Base-by-base conservation (phyloP, 2,113 vertebrate species). In the Chrysochloris asiatica region DNA sequence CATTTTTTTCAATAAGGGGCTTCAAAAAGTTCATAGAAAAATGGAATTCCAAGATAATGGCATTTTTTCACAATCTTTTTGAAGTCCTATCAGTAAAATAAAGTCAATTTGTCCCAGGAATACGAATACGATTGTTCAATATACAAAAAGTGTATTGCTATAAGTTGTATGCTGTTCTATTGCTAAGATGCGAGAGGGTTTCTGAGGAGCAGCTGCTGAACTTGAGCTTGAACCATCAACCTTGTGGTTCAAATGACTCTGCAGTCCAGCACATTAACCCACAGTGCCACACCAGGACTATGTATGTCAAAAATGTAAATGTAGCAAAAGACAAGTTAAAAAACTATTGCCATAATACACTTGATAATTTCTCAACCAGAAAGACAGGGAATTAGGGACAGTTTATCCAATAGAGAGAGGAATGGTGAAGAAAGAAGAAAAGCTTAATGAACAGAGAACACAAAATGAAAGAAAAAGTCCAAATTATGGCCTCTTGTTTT, bases 321-420 rank as follows among this genome's bases (percentile, higher is more conserved):
- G n/a, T 26, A 9, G 21, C 77, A 2, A 14, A 59, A 83, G 48
- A 61, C 12, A 22, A 11, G 17, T 12, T 41, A 43, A 3, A 21
- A 21, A 28, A 0, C 36, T n/a, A 1, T 22, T 8, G n/a, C n/a
- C n/a, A 45, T 7, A 45, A 16, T 5, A 28, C 22, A 28, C 11
- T 24, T 0, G 0, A 2, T 26, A 13, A 1, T 17, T 41, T 54
- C 78, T 28, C 24, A n/a, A 5, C n/a, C 63, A 30, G 4, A 21
- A 72, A 17, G 24, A 1, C 4, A 8, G 47, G 61, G 28, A 61
- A 9, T 22, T 13, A 43, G 77, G 22, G 43, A 19, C 2, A 9
- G 22, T 45, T 43, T 10, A 3, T 6, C 30, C 61, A 6, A 59
- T 38, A 36, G n/a, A n/a, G n/a, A 12, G 48, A 11, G 6, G 36